A percentile compares a stretch with the other conserved stretches of the same genome.
Evolutionary conservation across 2,888 invertebrate genomes (phyloP).

Genomic region (Alloscopus bannaensis): DNA sequence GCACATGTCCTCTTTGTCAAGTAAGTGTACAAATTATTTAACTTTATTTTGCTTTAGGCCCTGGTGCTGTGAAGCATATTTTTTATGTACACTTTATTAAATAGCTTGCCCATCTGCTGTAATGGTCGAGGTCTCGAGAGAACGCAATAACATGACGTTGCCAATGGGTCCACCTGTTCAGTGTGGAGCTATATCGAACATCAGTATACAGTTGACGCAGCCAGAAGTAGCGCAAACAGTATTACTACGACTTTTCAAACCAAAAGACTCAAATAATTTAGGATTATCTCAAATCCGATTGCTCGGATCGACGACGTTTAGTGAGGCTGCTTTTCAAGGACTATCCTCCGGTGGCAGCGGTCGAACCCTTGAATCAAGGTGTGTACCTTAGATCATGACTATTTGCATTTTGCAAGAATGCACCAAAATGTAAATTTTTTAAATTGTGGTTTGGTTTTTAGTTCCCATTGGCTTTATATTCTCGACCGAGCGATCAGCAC

Average conservation of each 20-base stretch:
- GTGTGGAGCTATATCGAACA: slow-evolving; percentile 91
- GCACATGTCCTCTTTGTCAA: slow-evolving; percentile 85
- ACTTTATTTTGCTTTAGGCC: background rate
- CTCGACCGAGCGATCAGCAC: slow-evolving; percentile 70
- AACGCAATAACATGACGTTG: slow-evolving; percentile 85
- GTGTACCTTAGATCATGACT: background rate
- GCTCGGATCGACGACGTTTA: slow-evolving; percentile 90
- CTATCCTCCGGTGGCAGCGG: slow-evolving; percentile 58
- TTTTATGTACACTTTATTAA: slow-evolving; percentile 33
- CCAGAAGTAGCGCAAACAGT: slow-evolving; percentile 92
- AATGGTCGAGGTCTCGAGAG: slow-evolving; percentile 88
- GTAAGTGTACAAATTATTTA: slow-evolving; percentile 76
- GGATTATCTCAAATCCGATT: slow-evolving; percentile 91
- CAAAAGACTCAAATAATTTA: slow-evolving; percentile 91
- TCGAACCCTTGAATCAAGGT: slow-evolving; percentile 70
- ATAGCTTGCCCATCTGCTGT: slow-evolving; percentile 92
- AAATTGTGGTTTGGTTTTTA: slow-evolving; percentile 28
- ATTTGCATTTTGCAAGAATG: background rate
- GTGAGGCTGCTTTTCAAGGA: slow-evolving; percentile 76
- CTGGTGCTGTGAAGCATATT: background rate
- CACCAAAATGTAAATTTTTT: background rate
- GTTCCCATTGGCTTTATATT: slow-evolving; percentile 73
- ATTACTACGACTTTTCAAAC: slow-evolving; percentile 86
- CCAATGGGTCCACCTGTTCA: slow-evolving; percentile 91
- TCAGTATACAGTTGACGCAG: slow-evolving; percentile 87